These are phyloP conservation scores for Standfussiana lucernea DNA, from an alignment of 2,888 invertebrate species.

Conservation along the genomic window DNA sequence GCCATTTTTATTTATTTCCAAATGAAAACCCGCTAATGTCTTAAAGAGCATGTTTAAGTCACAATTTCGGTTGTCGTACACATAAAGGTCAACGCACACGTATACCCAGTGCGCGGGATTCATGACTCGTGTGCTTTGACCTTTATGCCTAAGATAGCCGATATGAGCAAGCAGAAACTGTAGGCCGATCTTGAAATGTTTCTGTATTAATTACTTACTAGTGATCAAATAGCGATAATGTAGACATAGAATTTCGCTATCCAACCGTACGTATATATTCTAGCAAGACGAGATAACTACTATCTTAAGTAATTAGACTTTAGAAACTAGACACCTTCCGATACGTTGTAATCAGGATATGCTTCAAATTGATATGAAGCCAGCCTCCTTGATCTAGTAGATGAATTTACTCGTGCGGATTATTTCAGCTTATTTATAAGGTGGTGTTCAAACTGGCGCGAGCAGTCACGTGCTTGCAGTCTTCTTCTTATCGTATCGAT, in stretches of 20 bases:
- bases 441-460: too few relatives aligned
- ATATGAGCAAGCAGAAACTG: not conserved
- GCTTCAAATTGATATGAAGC: not conserved
- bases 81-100: not conserved
- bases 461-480: too few relatives aligned
- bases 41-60: not conserved
- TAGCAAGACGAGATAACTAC: not conserved
- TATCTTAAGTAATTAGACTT: not conserved
- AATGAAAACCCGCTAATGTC: too few relatives aligned
- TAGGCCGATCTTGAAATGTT: conserved; percentile 2
- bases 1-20: not conserved
- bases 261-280: not conserved
- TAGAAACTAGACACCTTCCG: not conserved
- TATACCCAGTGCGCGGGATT: not conserved
- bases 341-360: not conserved
- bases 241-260: not conserved
- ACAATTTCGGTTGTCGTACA: not conserved
- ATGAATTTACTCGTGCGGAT: too few relatives aligned
- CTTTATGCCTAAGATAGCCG: not conserved
- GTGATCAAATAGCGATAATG: not conserved
- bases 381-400: not conserved
- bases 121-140: not conserved
- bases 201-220: not conserved
- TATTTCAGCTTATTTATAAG: too few relatives aligned
- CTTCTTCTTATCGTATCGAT: too few relatives aligned